phyloP scores from a whole-genome alignment of 2,797 vertebrate genomes.

The Eulemur coronatus region DNA sequence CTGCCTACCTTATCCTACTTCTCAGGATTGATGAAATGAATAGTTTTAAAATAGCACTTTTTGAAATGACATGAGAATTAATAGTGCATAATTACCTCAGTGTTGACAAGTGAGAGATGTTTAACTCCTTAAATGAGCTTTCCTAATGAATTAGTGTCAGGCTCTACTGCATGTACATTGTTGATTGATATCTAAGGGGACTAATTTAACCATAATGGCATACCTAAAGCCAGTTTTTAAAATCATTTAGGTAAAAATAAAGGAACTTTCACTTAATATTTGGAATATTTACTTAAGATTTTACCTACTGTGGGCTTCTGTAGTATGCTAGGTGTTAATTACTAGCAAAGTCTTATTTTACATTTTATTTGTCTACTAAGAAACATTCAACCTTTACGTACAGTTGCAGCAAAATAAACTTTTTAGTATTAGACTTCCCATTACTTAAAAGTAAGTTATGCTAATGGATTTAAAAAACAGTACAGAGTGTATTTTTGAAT shows the following conservation, averaged over 20 bases:
- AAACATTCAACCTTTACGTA: not conserved
- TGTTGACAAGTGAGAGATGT: slow-evolving; percentile 53
- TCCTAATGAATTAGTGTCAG: slow-evolving; percentile 52
- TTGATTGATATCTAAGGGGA: not conserved
- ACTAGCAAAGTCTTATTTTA: slow-evolving; percentile 32
- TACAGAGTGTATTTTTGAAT: not conserved
- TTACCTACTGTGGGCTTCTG: not conserved
- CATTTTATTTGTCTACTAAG: not conserved
- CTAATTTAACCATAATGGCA: not conserved
- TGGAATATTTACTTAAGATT: slow-evolving; percentile 19
- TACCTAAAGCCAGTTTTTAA: not conserved
- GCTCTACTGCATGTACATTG: not conserved
- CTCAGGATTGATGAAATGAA: slow-evolving; percentile 75
- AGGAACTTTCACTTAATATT: slow-evolving; percentile 12
- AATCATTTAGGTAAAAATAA: slow-evolving; percentile 45
- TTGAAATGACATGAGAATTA: slow-evolving; percentile 78
- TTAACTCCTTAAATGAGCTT: slow-evolving; percentile 72
- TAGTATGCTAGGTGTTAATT: not conserved
- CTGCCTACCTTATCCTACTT: slow-evolving; percentile 69
- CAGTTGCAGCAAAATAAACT: not conserved
- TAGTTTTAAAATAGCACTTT: slow-evolving; percentile 76
- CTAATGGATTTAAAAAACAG: not conserved
- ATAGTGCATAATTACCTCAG: slow-evolving; percentile 51
- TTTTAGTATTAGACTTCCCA: not conserved
- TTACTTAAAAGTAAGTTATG: not conserved